These are phyloP conservation scores for Tapera naevia DNA, from an alignment of 2,797 vertebrate genomes.

Conservation along the genomic window DNA sequence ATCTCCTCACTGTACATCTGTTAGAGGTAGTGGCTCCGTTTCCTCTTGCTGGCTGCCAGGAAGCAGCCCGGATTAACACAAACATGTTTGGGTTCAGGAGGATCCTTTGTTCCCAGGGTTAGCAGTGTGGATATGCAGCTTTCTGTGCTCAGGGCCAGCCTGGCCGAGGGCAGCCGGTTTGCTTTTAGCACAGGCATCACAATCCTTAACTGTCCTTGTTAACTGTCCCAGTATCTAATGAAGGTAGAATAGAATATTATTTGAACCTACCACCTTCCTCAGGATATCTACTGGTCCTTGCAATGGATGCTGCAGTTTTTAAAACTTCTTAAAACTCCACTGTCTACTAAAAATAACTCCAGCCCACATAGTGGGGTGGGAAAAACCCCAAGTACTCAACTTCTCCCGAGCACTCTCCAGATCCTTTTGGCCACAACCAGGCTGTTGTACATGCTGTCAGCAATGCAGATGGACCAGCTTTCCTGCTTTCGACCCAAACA, in stretches of 20 bases:
- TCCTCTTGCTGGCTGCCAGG: slow-evolving; percentile 45
- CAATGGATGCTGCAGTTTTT: background rate
- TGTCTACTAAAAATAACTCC: background rate
- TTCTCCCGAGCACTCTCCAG: background rate
- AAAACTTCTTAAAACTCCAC: background rate
- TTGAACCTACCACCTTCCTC: background rate
- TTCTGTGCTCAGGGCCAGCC: slow-evolving; percentile 44
- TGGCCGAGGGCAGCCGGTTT: background rate
- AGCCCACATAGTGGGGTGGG: background rate
- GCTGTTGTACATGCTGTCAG: accelerated
- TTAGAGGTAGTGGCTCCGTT: slow-evolving; percentile 28
- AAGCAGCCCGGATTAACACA: slow-evolving; percentile 54
- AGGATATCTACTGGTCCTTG: background rate
- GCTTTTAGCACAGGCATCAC: background rate
- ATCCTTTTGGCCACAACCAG: background rate
- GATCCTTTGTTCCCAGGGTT: slow-evolving; percentile 65
- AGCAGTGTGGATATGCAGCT: background rate
- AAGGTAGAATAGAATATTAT: background rate
- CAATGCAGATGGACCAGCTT: background rate
- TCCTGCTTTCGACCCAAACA: background rate
- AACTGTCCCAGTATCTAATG: background rate
- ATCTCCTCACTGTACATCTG: slow-evolving; percentile 65
- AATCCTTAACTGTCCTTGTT: background rate
- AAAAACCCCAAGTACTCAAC: background rate
- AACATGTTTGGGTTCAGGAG: slow-evolving; percentile 60